Evolutionary conservation across 1,140 invertebrate genomes (phyloP).

Genomic region (Trichomalopsis sarcophagae): DNA sequence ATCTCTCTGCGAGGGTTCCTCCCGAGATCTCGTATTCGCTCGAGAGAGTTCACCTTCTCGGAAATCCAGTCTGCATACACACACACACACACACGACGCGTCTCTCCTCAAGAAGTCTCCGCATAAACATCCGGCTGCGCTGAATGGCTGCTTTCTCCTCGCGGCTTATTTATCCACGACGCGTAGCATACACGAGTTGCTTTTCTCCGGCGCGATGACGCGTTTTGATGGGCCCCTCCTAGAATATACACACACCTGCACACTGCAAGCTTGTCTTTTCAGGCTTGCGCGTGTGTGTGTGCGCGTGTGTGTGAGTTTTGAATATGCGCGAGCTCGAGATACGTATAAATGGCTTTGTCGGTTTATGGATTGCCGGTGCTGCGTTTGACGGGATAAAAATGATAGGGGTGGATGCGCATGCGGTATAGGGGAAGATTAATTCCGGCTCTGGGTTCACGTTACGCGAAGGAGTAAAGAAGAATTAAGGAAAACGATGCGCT

Average conservation of each 20-base stretch:
- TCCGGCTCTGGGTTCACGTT: not conserved
- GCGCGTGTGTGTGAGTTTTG: not conserved
- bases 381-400: not conserved
- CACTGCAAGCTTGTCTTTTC: not conserved
- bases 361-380: not conserved
- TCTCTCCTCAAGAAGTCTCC: not conserved
- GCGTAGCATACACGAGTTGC: not conserved
- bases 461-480: no score
- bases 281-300: not conserved
- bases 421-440: not conserved
- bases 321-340: not conserved
- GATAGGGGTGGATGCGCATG: not conserved
- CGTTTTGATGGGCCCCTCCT: not conserved
- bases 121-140: not conserved
- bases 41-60: not conserved
- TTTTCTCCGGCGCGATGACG: not conserved
- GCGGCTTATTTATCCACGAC: not conserved
- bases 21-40: no score
- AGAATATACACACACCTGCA: not conserved
- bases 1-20: not conserved
- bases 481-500: no score
- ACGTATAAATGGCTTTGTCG: not conserved
- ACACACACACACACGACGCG: no score
- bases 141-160: not conserved
- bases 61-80: not conserved